Percentiles rank a stretch among this genome's conserved stretches.
Evolutionary conservation across 2,888 invertebrate species (phyloP).

Genomic region (Amphipyra berbera): DNA sequence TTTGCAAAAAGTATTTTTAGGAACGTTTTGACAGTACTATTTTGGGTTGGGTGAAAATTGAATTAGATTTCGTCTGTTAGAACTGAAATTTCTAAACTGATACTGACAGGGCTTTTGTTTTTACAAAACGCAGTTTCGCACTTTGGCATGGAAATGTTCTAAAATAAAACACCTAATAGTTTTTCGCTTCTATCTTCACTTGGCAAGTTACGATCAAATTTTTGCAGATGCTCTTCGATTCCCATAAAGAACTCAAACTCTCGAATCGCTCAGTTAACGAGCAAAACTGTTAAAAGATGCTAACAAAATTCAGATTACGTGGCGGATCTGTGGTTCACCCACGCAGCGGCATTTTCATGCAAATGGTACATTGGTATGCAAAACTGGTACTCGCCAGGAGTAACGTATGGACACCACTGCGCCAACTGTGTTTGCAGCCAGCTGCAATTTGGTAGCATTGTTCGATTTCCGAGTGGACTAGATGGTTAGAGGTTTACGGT

Average conservation of each 20-base stretch:
- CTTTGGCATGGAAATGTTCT: not conserved
- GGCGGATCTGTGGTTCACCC: conserved; percentile 13
- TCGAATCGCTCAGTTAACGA: conserved; percentile 10
- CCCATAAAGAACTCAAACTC: conserved; percentile 11
- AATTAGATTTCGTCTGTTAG: conserved; percentile 9
- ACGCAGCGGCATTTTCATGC: conserved; percentile 28
- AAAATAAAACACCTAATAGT: not conserved
- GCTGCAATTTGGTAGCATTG: conserved; percentile 36
- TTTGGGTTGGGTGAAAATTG: not conserved
- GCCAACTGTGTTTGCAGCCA: not conserved
- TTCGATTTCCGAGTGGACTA: not conserved
- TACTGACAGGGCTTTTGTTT: not conserved
- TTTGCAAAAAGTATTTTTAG: not conserved
- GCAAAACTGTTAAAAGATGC: conserved; percentile 10
- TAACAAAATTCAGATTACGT: conserved; percentile 7
- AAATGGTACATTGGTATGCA: conserved; percentile 45
- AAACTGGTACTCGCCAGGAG: not conserved
- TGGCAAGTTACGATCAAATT: conserved; percentile 1
- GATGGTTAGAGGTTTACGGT: not conserved
- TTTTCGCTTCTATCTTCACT: not conserved
- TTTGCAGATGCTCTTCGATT: conserved; percentile 16
- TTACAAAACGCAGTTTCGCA: not conserved
- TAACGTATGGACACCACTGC: not conserved
- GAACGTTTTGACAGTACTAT: not conserved
- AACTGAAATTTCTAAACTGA: conserved; percentile 10